A percentile compares a stretch with the other conserved stretches of the same genome.
These are phyloP conservation scores for Epirrita christyi DNA, from an alignment of 2,888 invertebrate genomes.

Conservation along the genomic window DNA sequence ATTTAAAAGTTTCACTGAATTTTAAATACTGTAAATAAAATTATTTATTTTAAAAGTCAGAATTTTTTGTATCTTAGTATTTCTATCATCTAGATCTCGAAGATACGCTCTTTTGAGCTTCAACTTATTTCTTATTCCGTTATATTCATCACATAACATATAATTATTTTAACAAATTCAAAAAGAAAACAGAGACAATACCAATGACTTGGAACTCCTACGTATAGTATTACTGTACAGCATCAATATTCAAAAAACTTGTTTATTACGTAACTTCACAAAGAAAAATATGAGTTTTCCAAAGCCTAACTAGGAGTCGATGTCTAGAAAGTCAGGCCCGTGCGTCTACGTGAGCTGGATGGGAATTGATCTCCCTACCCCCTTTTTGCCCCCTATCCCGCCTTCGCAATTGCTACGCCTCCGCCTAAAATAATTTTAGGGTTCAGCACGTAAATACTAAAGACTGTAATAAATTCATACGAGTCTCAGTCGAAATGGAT, in stretches of 20 bases:
- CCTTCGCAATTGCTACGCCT: conserved; percentile 33
- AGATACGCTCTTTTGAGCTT: too few species aligned
- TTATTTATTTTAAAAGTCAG: too few species aligned
- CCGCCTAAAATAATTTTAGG: conserved; percentile 43
- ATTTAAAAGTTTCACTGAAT: too few species aligned
- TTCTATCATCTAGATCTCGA: too few species aligned
- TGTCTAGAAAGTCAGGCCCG: conserved; percentile 41
- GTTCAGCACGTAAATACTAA: conserved; percentile 32
- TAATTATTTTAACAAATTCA: too few species aligned
- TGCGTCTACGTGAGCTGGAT: conserved; percentile 52
- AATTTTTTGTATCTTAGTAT: too few species aligned
- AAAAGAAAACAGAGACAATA: conserved; percentile 3
- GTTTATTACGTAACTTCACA: conserved; percentile 36
- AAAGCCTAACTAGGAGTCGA: conserved; percentile 40
- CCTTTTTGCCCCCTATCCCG: conserved; percentile 6
- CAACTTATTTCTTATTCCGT: too few species aligned
- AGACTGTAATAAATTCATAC: conserved; percentile 37
- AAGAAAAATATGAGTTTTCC: conserved; percentile 38
- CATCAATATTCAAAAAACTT: conserved; percentile 23
- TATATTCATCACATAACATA: too few species aligned
- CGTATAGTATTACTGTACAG: conserved; percentile 6
- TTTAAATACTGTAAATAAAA: too few species aligned
- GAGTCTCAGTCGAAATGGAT: conserved; percentile 28
- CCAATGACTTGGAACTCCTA: background rate
- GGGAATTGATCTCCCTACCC: conserved; percentile 33